phyloP scores from a whole-genome alignment of 2,797 vertebrate species.

The Premnoplex brunnescens region DNA sequence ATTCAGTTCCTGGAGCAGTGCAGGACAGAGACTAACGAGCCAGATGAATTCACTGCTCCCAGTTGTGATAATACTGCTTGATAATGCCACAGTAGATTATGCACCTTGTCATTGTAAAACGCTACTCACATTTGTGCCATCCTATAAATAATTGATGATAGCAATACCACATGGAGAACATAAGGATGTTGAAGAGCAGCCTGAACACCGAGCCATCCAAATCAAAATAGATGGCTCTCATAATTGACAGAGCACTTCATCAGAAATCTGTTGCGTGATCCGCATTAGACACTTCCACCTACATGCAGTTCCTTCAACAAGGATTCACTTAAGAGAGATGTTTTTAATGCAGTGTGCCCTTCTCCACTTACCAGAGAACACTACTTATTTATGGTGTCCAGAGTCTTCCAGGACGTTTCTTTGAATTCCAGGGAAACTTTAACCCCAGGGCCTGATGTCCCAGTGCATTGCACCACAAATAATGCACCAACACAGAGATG shows the following conservation, averaged over 20 bases:
- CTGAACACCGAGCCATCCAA: neutral
- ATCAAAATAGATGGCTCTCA: neutral
- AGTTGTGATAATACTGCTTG: neutral
- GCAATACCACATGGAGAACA: neutral
- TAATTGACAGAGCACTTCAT: neutral
- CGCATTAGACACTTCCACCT: neutral
- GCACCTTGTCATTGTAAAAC: neutral
- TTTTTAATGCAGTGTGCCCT: neutral
- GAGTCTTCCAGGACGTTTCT: neutral
- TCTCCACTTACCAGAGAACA: neutral
- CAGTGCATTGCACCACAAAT: neutral
- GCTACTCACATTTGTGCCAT: neutral
- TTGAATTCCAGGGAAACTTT: neutral
- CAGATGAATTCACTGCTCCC: neutral
- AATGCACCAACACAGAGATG: neutral
- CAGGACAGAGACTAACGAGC: neutral
- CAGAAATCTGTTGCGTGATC: constrained; percentile 5
- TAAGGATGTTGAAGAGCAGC: neutral
- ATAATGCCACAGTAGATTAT: neutral
- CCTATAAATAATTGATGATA: neutral
- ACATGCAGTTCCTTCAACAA: neutral
- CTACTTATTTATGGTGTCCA: neutral
- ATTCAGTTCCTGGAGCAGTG: neutral
- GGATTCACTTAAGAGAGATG: neutral
- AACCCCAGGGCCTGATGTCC: neutral